Base-by-base conservation (phyloP, 2,888 invertebrate species). In the Acrobasis repandana region DNA sequence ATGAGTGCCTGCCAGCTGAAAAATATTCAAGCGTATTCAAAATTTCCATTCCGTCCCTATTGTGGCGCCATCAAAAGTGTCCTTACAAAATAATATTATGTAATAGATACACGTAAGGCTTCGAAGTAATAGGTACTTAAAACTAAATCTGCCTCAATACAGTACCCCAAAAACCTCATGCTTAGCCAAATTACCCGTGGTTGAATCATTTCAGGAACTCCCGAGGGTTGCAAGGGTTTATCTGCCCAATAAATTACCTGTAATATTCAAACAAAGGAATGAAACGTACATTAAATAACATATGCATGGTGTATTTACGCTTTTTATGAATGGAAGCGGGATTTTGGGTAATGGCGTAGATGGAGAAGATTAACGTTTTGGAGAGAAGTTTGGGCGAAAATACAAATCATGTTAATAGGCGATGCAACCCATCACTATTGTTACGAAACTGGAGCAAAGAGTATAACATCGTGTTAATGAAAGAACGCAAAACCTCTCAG, bases 171-270 rank as follows among this genome's bases (percentile, higher is more conserved):
- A 50, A 50, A 52, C 34, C 52, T 36, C 52, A 16, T 52, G 52
- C 52, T 52, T 52, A 52, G 36, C 34, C 52, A 52, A 52, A 52
- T 52, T 36, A 52, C 52, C 34, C 16, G 52, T 52, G 52, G 36
- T 52, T 34, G 34, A 52, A 52, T 52, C 52, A 52, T 52, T 36
- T 52, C 36, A 36, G 16, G 10, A 20, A 8, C 2, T 20, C 52
- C 36, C 36, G 36, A 52, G 52, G 52, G 34, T 15, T 5, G 28
- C 1, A 52, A 11, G n/a, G 51, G 50, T 36, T 52, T 36, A 52
- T 52, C 52, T 52, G 9, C 52, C 36, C 36, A 9, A 52, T 52
- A 52, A 52, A 52, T 52, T 52, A 52, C 52, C 52, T 52, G 34
- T 33, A 51, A 33, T 52, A 36, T 52, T 34, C 52, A 36, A 34